phyloP scores from a whole-genome alignment of 1,140 invertebrate genomes.

The Charaxes varanes region DNA sequence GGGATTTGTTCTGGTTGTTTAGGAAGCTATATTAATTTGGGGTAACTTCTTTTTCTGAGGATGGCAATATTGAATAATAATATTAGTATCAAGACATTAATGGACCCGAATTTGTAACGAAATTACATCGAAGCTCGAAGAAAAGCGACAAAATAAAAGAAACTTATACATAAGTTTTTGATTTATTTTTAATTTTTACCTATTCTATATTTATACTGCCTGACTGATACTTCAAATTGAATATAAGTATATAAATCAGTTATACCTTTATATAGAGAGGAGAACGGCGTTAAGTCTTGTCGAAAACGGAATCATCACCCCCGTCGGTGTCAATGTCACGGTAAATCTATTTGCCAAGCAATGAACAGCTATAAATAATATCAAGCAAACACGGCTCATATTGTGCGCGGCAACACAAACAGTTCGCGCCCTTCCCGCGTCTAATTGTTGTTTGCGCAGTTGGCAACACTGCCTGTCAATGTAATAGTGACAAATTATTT shows the following conservation, averaged over 20 bases:
- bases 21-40: constrained; percentile 1
- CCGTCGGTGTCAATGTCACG: constrained; percentile 29
- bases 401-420: constrained; percentile 37
- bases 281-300: no score
- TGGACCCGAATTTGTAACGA: no score
- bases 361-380: constrained; percentile 40
- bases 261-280: no score
- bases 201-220: no score
- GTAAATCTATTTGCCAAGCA: constrained; percentile 37
- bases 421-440: constrained; percentile 25
- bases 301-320: constrained; percentile 13
- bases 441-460: constrained; percentile 38
- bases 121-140: no score
- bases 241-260: no score
- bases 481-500: constrained; percentile 26
- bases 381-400: constrained; percentile 28
- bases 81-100: no score
- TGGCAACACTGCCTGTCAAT: constrained; percentile 25
- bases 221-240: no score
- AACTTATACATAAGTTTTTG: no score
- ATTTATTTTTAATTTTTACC: no score
- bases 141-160: no score
- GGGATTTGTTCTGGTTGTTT: background rate
- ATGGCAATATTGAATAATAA: no score
- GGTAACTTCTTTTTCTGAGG: background rate